Percentiles rank a stretch among this genome's conserved stretches.
Conservation (phyloP, 2,113 vertebrate genomes). For the Pygoscelis adeliae region DNA sequence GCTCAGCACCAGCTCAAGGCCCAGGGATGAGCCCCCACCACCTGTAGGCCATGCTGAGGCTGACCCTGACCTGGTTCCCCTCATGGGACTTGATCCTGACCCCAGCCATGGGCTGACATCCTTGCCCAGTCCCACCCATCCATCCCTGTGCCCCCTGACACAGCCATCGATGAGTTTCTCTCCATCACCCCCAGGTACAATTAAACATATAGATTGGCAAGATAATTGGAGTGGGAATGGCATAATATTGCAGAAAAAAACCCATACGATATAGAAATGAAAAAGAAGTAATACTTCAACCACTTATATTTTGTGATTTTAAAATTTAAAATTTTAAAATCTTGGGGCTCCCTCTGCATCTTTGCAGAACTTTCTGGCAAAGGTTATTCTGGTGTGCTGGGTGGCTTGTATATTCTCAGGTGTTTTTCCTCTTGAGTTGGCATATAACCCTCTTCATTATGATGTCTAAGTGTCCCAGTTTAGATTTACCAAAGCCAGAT, state of each 20-base stretch:
- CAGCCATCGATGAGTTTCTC: background rate
- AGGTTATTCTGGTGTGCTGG: background rate
- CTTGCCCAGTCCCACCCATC: too few species aligned
- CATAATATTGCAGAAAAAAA: background rate
- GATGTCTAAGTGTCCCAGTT: background rate
- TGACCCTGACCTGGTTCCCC: fast-evolving
- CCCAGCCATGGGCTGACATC: fast-evolving
- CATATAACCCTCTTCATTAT: background rate
- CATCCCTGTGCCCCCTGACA: fast-evolving
- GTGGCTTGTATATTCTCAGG: fast-evolving
- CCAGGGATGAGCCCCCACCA: fast-evolving
- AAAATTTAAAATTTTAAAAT: background rate
- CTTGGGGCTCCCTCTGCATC: background rate
- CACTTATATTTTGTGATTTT: background rate
- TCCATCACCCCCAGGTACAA: fast-evolving
- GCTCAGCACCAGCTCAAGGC: fast-evolving
- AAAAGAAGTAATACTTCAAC: background rate
- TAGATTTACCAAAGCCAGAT: background rate
- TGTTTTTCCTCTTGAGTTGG: background rate
- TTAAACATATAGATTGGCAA: background rate
- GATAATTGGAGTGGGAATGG: background rate
- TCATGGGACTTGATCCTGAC: background rate
- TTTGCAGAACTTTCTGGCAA: background rate
- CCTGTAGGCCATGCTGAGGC: too few species aligned
- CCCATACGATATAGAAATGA: background rate